Base-by-base conservation (phyloP, 2,888 invertebrate species). In the Pammene fasciana region DNA sequence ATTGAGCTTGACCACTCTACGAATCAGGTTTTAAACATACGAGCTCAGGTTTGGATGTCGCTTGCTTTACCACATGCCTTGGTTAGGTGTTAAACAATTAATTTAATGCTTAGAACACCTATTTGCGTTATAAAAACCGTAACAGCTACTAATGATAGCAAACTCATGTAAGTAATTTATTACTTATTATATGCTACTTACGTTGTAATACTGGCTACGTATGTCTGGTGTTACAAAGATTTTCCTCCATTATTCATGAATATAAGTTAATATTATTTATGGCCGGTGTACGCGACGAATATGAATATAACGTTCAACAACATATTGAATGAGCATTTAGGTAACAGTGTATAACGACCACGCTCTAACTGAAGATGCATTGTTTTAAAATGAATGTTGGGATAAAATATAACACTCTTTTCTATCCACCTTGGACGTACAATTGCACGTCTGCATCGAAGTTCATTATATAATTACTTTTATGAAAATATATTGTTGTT, bases 231-330 rank as follows among this genome's bases (percentile, higher is more conserved):
- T 55, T 56, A 14, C 41, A 13, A 38, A 56, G 16, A 16, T 55
- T 56, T 56, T 56, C 56, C 18, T 56, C 7, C 56, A 16, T 56
- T 9, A 11, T 10, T 38, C 36, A 36, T 14, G 14, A 56, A 38
- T 56, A 56, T n/a, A n/a, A n/a, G n/a, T n/a, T n/a, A 56, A 41
- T 16, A 56, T 16, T 56, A 43, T 16, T 56, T 56, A 56, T 16
- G 41, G 16, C 55, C 16, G 38, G 38, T 16, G 36, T 38, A 26
- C 10, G 14, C 36, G 11, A 41, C 38, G 38, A 14, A 41, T 41
- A 0, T 41, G 11, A 10, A 38, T 56, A 16, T 41, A 16, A 16
- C 8, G 46, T 45, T 5, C n/a, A n/a, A n/a, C 4, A 46, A 46
- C 46, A 6, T 38, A 26, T 54, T 36, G n/a, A 54, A 36, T 14